Base-by-base conservation (phyloP, 2,113 vertebrate species). In the Kobus ellipsiprymnus region DNA sequence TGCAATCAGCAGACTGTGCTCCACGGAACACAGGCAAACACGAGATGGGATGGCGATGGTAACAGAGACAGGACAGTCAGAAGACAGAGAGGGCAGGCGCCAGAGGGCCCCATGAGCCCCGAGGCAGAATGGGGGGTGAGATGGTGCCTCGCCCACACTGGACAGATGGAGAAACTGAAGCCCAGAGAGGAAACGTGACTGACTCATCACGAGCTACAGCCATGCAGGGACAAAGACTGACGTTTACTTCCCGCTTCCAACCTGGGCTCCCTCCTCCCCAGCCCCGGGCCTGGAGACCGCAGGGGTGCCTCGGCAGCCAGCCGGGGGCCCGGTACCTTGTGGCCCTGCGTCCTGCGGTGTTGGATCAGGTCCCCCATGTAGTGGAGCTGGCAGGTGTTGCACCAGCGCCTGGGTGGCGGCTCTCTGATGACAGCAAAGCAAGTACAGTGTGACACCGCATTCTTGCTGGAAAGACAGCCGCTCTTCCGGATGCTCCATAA, bases 311-410 rank as follows among this genome's bases (percentile, higher is more conserved):
- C 4, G 0, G 1, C 16, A 33, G 90, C 87, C 19, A 23, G 67
- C 2, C 0, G n/a, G 0, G 7, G 0, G 11, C 17, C 46, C 82
- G n/a, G 82, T 98, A 99, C 99, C 99, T 99, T 99, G 99, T 99
- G 99, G 36, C 99, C 99, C 60, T 98, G 99, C 0, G 99, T 99
- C 98, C 99, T 99, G 67, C 99, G 99, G 83, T 99, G 99, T 92
- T 99, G 98, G 97, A 99, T 99, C 87, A 99, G 98, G 95, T 99
- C 99, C 60, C 99, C 99, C 13, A 97, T 97, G 98, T 99, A 99
- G 98, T 99, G 99, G 64, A 98, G 97, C 99, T 99, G 99, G 97
- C 99, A 99, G 59, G 99, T 99, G 97, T 99, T 99, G 84, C 99
- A 99, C 99, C 99, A 99, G 57, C 99, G 99, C 93, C 98, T 99